Evolutionary conservation across 2,113 vertebrate species (phyloP).

Genomic region (Mustelus asterias): DNA sequence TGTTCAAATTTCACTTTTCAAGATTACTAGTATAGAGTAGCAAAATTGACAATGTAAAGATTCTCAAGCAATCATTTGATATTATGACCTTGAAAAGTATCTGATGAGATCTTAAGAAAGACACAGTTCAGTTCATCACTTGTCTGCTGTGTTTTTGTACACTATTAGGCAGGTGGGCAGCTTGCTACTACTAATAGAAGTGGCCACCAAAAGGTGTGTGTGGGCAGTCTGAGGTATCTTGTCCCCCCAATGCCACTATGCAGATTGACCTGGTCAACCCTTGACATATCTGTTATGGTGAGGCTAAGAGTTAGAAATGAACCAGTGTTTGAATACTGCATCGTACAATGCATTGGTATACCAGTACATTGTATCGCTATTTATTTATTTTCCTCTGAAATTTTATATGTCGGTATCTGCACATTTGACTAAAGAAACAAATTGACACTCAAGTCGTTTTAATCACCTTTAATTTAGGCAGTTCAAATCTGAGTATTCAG

Average conservation of each 20-base stretch:
- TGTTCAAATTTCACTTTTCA: not conserved
- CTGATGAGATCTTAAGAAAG: not conserved
- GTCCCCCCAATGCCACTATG: not conserved
- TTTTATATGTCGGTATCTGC: not conserved
- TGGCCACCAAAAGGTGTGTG: not conserved
- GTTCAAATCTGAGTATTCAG: not conserved
- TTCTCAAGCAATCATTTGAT: not conserved
- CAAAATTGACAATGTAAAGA: not conserved
- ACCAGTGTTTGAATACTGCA: not conserved
- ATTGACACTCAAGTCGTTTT: not conserved
- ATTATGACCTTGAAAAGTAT: not conserved
- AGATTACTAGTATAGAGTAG: not conserved
- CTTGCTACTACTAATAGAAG: not conserved
- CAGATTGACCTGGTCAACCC: not conserved
- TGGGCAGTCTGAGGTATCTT: not conserved
- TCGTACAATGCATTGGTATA: not conserved
- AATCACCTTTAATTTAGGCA: not conserved
- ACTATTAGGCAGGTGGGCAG: not conserved
- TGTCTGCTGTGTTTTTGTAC: not conserved
- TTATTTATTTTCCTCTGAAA: not conserved
- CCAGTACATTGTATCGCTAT: not conserved
- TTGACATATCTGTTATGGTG: not conserved
- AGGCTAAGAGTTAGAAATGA: not conserved
- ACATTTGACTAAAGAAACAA: not conserved
- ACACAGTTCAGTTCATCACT: not conserved